Evolutionary conservation across 2,797 vertebrate species (phyloP).

Genomic region (Pteronotus mesoamericanus): DNA sequence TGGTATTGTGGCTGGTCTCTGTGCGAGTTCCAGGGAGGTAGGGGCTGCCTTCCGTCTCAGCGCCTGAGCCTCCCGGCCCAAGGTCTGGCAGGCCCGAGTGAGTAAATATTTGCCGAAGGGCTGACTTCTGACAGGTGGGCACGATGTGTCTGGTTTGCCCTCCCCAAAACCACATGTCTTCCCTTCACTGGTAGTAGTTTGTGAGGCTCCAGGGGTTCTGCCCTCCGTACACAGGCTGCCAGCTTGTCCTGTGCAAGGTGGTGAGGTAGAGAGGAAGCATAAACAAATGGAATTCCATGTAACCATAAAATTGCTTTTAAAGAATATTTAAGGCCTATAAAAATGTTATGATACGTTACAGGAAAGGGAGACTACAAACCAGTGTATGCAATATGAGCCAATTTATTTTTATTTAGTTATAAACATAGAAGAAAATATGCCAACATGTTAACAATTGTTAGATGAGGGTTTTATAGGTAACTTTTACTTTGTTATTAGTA

Average conservation of each 20-base stretch:
- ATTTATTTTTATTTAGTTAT: background rate
- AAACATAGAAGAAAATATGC: background rate
- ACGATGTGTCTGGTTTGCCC: background rate
- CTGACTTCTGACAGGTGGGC: background rate
- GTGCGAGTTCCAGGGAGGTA: background rate
- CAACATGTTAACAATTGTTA: background rate
- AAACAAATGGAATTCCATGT: background rate
- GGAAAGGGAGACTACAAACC: background rate
- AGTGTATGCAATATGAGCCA: background rate
- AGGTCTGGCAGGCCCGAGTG: background rate
- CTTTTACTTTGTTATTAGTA: background rate
- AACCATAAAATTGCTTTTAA: background rate
- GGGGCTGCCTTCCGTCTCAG: background rate
- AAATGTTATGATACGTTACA: background rate
- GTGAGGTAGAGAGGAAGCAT: background rate
- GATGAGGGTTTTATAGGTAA: background rate
- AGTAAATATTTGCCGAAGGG: background rate
- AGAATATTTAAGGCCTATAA: background rate
- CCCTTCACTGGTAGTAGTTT: background rate
- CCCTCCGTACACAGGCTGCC: background rate
- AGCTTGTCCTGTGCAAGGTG: background rate
- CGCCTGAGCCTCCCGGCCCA: background rate
- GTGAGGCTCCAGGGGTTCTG: background rate
- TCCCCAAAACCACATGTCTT: background rate
- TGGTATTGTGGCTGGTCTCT: background rate